Conservation (phyloP, 2,888 invertebrate species). For the Eilema caniola region DNA sequence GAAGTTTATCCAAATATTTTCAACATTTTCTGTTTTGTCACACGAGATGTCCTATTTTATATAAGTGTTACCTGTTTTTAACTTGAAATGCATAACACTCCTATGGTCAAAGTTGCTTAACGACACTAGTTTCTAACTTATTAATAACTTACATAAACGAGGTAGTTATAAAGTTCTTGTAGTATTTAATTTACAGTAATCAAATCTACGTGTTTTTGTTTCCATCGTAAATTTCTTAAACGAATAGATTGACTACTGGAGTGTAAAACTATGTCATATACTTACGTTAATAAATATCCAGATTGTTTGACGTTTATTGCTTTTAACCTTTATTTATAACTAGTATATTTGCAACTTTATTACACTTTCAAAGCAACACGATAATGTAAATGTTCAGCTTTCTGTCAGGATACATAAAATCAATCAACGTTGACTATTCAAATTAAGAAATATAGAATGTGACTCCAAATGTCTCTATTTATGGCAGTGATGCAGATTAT, state of each 20-base stretch:
- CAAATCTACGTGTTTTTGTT: conserved; percentile 15
- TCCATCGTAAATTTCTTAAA: conserved; percentile 33
- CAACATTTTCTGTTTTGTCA: background rate
- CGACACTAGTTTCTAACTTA: conserved; percentile 19
- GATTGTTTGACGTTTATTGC: conserved; percentile 36
- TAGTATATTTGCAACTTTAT: conserved; percentile 36
- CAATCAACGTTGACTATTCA: conserved; percentile 9
- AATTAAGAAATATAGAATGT: background rate
- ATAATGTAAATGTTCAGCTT: conserved; percentile 20
- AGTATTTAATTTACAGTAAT: conserved; percentile 22
- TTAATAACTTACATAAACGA: conserved; percentile 18
- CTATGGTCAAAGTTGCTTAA: background rate
- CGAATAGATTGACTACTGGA: conserved; percentile 32
- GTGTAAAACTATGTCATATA: conserved; percentile 27
- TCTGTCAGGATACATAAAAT: conserved; percentile 22
- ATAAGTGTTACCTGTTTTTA: too few species aligned
- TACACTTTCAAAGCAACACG: conserved; percentile 19
- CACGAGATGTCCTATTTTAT: too few species aligned
- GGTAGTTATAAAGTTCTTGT: conserved; percentile 12
- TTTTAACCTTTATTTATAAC: conserved; percentile 35
- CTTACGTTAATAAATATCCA: conserved; percentile 29
- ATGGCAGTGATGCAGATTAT: background rate
- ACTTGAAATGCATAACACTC: background rate
- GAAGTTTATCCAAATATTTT: background rate
- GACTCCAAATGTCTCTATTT: background rate